Percentiles rank a stretch among this genome's conserved stretches.
Evolutionary conservation across 2,113 vertebrate species (phyloP).

Genomic region (Phoxinus phoxinus): DNA sequence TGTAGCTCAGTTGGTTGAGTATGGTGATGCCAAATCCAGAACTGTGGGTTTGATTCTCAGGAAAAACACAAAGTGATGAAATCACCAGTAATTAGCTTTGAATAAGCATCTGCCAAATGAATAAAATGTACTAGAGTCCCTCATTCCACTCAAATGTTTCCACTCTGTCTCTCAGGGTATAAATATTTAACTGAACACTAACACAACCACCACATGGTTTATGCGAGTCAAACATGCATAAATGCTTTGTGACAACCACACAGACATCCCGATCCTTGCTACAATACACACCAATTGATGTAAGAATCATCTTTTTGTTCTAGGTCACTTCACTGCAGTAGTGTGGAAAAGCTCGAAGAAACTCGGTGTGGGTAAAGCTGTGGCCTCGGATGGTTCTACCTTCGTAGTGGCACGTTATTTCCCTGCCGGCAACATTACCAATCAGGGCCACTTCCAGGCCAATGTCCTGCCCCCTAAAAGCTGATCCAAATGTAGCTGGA

Average conservation of each 20-base stretch:
- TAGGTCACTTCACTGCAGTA: constrained; percentile 98
- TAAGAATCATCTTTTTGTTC: constrained; percentile 4
- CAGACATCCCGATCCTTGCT: background rate
- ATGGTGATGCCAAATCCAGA: background rate
- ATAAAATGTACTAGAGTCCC: background rate
- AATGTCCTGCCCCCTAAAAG: constrained; percentile 88
- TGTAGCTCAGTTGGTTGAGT: background rate
- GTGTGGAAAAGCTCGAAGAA: constrained; percentile 93
- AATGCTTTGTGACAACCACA: constrained; percentile 17
- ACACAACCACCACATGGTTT: background rate
- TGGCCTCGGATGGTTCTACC: constrained; percentile 89
- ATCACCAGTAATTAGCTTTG: background rate
- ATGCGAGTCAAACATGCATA: background rate
- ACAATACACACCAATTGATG: background rate
- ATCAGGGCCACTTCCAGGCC: constrained; percentile 92
- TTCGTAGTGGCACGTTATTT: constrained; percentile 97
- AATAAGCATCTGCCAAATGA: background rate
- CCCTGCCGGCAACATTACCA: constrained; percentile 94
- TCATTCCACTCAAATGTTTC: background rate
- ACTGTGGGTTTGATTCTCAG: background rate
- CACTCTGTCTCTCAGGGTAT: background rate
- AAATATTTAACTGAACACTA: constrained; percentile 43
- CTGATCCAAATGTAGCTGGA: constrained; percentile 42
- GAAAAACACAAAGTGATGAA: background rate
- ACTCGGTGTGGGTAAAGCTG: constrained; percentile 92